Percentiles rank a stretch among this genome's conserved stretches.
Conservation (phyloP, 2,113 vertebrate genomes). For the Cyanoramphus novaezelandiae region DNA sequence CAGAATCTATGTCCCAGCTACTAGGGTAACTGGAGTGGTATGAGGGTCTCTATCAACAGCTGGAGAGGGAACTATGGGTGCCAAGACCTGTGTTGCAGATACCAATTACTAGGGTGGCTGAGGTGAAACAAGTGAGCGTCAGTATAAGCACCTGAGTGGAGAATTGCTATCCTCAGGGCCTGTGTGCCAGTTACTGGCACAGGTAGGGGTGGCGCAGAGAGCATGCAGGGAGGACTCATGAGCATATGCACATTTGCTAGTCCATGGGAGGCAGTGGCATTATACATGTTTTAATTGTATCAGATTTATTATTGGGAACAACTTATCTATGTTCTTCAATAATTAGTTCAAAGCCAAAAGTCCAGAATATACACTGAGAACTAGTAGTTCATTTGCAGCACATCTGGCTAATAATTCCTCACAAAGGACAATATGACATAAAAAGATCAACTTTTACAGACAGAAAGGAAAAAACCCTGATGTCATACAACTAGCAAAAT, state of each 20-base stretch:
- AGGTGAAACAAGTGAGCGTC: background rate
- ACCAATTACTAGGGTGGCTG: background rate
- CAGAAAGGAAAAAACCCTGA: background rate
- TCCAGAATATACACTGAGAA: background rate
- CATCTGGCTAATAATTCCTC: background rate
- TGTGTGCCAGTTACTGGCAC: background rate
- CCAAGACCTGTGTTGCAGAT: background rate
- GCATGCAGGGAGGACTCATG: background rate
- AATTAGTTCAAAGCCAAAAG: background rate
- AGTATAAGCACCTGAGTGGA: background rate
- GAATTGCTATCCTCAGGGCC: background rate
- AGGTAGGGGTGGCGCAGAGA: background rate
- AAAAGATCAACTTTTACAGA: background rate
- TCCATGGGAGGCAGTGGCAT: background rate
- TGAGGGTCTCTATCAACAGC: background rate
- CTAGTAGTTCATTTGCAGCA: background rate
- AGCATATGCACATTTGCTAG: accelerated
- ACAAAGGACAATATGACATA: background rate
- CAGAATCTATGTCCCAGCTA: background rate
- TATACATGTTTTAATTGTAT: background rate
- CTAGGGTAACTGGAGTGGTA: background rate
- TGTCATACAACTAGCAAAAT: background rate
- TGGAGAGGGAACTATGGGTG: background rate
- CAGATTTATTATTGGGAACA: background rate
- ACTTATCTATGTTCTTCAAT: background rate